Conservation (phyloP, 2,113 vertebrate genomes). For the Jaculus jaculus region DNA sequence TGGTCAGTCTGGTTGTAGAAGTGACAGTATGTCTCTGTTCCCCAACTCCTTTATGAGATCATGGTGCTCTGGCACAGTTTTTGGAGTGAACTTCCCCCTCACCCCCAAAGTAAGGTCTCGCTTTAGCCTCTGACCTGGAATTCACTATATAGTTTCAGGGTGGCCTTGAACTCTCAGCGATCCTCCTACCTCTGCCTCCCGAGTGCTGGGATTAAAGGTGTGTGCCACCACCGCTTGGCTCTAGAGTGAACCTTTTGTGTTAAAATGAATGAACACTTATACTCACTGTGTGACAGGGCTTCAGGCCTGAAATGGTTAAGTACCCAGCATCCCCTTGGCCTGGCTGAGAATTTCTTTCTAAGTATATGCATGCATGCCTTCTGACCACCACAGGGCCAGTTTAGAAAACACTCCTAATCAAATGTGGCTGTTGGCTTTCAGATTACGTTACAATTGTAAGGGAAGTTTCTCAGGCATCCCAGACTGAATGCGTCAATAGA, state of each 20-base stretch:
- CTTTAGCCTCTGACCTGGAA: too few species aligned
- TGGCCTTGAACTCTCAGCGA: too few species aligned
- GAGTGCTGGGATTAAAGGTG: too few species aligned
- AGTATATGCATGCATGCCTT: neutral
- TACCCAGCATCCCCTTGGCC: neutral
- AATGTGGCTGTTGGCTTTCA: neutral
- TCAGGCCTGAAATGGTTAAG: neutral
- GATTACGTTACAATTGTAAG: neutral
- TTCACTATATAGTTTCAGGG: too few species aligned
- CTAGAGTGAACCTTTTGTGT: neutral
- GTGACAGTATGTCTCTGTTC: neutral
- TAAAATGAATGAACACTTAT: neutral
- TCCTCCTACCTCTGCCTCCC: too few species aligned
- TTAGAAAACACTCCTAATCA: neutral
- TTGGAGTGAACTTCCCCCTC: neutral
- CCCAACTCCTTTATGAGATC: neutral
- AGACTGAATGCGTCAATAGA: neutral
- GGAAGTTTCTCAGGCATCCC: too few species aligned
- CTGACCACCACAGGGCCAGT: neutral
- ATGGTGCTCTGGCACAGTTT: accelerated
- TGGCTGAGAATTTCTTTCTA: neutral
- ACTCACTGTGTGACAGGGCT: too few species aligned
- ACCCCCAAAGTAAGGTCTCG: too few species aligned
- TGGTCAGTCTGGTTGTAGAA: neutral
- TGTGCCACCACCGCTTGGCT: too few species aligned